Conservation (phyloP, 2,888 invertebrate species). For the Drosophila bunnanda region DNA sequence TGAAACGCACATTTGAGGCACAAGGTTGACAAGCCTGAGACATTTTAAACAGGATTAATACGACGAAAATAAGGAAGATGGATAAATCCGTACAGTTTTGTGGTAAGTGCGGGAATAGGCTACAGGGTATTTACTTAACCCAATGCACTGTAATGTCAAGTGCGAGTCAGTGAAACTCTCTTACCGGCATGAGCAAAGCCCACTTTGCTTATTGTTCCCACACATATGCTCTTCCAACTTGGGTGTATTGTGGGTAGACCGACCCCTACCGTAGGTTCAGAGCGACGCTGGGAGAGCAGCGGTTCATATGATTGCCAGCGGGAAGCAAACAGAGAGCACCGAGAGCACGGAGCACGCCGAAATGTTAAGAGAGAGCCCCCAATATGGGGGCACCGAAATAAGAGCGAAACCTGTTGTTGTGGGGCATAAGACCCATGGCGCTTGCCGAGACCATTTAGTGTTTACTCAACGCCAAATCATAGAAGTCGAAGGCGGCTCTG, state of each 20-base stretch:
- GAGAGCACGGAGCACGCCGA: not conserved
- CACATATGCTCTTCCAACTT: not conserved
- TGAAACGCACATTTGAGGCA: slow-evolving; percentile 31
- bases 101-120: slow-evolving; percentile 48
- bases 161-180: not conserved
- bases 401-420: slow-evolving; percentile 24
- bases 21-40: slow-evolving; percentile 25
- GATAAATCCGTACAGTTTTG: slow-evolving; percentile 10
- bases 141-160: not conserved
- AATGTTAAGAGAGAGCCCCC: slow-evolving; percentile 7
- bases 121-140: too few species aligned
- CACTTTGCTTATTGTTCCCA: not conserved
- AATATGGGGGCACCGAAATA: not conserved
- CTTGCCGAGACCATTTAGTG: slow-evolving; percentile 32
- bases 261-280: not conserved
- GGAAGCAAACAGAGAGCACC: slow-evolving; percentile 1
- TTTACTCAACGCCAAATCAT: slow-evolving; percentile 30
- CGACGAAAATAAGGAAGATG: slow-evolving; percentile 33
- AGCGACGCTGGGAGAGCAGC: slow-evolving; percentile 5
- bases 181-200: not conserved
- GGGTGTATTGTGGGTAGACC: not conserved
- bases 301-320: not conserved
- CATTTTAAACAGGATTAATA: not conserved
- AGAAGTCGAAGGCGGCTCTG: slow-evolving; percentile 7
- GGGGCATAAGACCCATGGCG: slow-evolving; percentile 18